phyloP scores from a whole-genome alignment of 2,888 invertebrate species.

The Drosophila nr. medialis region DNA sequence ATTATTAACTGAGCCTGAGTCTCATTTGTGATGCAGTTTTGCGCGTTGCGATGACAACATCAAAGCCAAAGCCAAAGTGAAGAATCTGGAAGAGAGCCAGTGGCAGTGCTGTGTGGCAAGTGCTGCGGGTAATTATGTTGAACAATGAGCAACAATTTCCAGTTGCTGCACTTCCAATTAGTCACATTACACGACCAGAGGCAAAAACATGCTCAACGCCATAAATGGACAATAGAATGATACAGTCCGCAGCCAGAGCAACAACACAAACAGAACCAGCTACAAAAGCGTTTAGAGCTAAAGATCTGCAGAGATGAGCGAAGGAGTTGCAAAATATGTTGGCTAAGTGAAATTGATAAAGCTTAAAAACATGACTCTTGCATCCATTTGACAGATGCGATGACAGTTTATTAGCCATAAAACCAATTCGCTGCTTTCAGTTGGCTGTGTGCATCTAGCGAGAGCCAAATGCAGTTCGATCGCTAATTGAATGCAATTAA shows the following conservation, averaged over 20 bases:
- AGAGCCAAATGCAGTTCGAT: conserved; percentile 39
- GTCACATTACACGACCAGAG: conserved; percentile 68
- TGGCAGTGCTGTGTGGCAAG: conserved; percentile 40
- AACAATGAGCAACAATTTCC: conserved; percentile 66
- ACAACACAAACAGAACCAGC: conserved; percentile 2
- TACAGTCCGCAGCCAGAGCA: conserved; percentile 30
- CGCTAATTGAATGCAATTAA: conserved; percentile 77
- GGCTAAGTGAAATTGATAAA: conserved; percentile 6
- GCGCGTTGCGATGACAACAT: conserved; percentile 49
- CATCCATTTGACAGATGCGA: conserved; percentile 32
- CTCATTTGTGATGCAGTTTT: conserved; percentile 53
- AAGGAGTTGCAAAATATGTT: conserved; percentile 4
- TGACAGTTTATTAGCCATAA: conserved; percentile 47
- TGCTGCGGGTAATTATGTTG: conserved; percentile 63
- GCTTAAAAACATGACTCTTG: conserved; percentile 1
- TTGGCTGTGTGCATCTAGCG: conserved; percentile 42
- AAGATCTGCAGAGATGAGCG: neutral
- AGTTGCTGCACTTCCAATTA: conserved; percentile 71
- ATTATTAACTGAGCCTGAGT: conserved; percentile 30
- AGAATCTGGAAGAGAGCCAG: conserved; percentile 29
- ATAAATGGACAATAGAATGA: conserved; percentile 61
- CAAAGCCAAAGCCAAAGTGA: conserved; percentile 37
- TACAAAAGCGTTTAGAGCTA: conserved; percentile 1
- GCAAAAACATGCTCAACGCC: conserved; percentile 65
- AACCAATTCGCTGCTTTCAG: conserved; percentile 13